Base-by-base conservation (phyloP, 2,888 invertebrate genomes). In the Ditula angustiorana region DNA sequence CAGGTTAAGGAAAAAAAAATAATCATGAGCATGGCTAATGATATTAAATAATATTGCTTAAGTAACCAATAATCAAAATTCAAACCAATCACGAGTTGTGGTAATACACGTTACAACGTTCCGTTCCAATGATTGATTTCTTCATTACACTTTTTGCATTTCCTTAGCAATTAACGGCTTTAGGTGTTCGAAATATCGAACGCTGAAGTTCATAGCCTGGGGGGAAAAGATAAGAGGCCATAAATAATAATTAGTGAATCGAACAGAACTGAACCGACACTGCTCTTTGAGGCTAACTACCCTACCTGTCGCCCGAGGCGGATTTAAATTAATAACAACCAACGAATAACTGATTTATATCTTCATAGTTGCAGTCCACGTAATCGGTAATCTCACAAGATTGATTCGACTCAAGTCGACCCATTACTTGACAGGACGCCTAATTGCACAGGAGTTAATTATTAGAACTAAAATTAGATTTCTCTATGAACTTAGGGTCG, bases 171-270 rank as follows among this genome's bases (percentile, higher is more conserved):
- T 52, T 64, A 56, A 60, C 47, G n/a, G 58, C 35, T 44, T 46
- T 60, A 64, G 50, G 59, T 64, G 64, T 57, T 41, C 55, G 33
- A 37, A 56, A 60, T 53, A 60, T 56, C 37, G 30, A 49, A 59
- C 11, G 53, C 23, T 53, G 53, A 21, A 33, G 35, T 82, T 81
- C 80, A 74, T 56, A 61, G 76, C 81, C 84, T 61, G 66, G 56
- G 77, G 83, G 81, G 61, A 71, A n/a, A 65, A 79, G 79, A 84
- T 81, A 82, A 85, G 78, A 78, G 75, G 74, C 58, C 79, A 83
- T 88, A 87, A 88, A 88, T 86, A 83, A 87, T 87, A 87, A 88
- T 90, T 86, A 86, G 79, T 74, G 75, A 73, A 75, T 79, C 71
- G 85, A 83, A 79, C 85, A 80, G 79, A 86, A 79, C 85, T 80